Conservation (phyloP, 1,140 invertebrate genomes). For the Brachionus calyciflorus region DNA sequence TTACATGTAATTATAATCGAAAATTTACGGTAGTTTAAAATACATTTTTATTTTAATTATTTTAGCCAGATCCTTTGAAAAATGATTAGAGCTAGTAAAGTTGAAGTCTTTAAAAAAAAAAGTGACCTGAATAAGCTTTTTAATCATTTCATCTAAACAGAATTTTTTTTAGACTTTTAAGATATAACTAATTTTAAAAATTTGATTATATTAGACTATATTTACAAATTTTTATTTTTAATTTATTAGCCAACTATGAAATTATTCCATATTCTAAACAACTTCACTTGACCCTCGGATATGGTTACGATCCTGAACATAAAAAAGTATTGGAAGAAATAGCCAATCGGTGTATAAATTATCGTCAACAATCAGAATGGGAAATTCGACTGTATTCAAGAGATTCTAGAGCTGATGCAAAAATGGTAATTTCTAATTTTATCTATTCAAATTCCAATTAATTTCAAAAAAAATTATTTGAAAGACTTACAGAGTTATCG, state of each 20-base stretch:
- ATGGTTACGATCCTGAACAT: constrained; percentile 15
- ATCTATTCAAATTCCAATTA: neutral
- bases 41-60: no score
- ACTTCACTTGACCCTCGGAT: constrained; percentile 34
- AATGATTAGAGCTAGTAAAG: no score
- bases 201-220: no score
- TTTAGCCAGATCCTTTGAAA: no score
- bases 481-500: constrained; percentile 32
- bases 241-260: constrained; percentile 41
- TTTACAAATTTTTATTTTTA: no score
- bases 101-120: no score
- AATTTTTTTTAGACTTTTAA: no score
- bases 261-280: constrained; percentile 39
- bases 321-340: constrained; percentile 21
- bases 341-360: constrained; percentile 20
- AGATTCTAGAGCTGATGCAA: constrained; percentile 36
- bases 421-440: neutral
- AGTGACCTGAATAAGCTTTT: no score
- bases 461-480: neutral
- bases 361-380: neutral
- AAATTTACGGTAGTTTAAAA: no score
- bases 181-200: no score
- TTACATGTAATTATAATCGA: no score
- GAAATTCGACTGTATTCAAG: constrained; percentile 35
- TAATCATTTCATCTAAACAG: no score